Evolutionary conservation across 2,888 invertebrate species (phyloP).

Genomic region (Allygus modestus): DNA sequence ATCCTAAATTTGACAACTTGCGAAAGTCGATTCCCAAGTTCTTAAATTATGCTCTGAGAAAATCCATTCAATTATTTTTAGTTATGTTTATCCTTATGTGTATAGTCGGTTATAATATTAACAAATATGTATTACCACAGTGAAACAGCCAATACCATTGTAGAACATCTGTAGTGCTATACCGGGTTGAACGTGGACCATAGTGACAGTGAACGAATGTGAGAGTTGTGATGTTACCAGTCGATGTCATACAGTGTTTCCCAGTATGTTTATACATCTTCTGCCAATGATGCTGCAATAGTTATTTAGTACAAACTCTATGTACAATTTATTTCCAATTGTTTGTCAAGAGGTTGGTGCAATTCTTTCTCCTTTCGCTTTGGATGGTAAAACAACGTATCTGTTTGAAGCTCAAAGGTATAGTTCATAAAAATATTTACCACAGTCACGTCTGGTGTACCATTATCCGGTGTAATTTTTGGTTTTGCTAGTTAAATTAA

Average conservation of each 20-base stretch:
- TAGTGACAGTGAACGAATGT: not conserved
- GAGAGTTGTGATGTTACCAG: conserved; percentile 26
- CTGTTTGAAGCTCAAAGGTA: no score
- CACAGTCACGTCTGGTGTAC: not conserved
- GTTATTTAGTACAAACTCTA: not conserved
- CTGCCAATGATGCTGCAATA: not conserved
- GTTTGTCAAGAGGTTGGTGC: not conserved
- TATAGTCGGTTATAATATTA: not conserved
- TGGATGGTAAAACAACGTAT: no score
- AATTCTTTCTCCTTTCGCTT: not conserved
- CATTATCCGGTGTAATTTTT: not conserved
- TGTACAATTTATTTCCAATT: not conserved
- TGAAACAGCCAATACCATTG: no score
- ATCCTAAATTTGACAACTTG: no score
- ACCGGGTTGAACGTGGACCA: not conserved
- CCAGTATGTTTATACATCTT: not conserved
- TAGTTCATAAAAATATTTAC: not conserved
- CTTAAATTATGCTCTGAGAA: no score
- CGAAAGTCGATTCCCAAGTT: no score
- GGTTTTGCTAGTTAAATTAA: no score
- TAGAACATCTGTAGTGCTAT: not conserved
- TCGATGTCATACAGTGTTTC: conserved; percentile 9
- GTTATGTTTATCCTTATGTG: no score
- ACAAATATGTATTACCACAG: no score
- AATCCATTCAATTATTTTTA: no score